These are phyloP conservation scores for Acanthisitta chloris DNA, from an alignment of 2,113 vertebrate species.

Conservation along the genomic window DNA sequence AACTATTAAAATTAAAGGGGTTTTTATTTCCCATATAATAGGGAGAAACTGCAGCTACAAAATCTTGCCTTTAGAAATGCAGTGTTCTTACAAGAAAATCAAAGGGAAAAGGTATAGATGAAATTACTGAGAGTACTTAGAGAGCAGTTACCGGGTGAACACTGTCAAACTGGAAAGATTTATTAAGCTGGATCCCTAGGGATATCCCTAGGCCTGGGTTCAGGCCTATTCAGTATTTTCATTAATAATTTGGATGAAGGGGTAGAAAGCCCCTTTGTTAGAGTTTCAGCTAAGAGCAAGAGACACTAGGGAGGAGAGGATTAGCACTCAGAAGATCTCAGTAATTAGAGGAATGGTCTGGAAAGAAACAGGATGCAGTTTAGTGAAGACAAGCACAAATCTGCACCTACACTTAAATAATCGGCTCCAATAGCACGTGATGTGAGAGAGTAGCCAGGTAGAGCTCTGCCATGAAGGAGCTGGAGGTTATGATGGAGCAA, in stretches of 20 bases:
- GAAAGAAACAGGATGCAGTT: constrained; percentile 22
- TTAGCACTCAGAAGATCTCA: background rate
- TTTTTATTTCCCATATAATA: background rate
- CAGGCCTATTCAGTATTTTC: background rate
- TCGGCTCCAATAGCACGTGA: background rate
- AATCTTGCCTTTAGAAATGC: background rate
- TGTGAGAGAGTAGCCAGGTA: background rate
- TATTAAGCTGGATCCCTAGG: background rate
- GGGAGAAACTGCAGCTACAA: background rate
- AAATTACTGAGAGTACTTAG: background rate
- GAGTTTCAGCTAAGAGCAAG: background rate
- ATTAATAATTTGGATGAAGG: background rate
- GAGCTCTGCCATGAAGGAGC: background rate
- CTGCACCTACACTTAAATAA: background rate
- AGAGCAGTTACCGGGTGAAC: background rate
- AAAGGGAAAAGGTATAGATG: background rate
- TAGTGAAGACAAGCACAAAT: background rate
- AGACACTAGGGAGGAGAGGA: background rate
- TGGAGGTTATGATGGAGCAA: background rate
- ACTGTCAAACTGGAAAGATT: background rate
- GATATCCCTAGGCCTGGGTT: background rate
- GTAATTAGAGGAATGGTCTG: constrained; percentile 2
- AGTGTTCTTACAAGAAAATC: background rate
- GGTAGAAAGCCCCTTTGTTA: background rate
- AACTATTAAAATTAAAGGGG: background rate